phyloP scores from a whole-genome alignment of 2,888 invertebrate species.

The Agapostemon virescens region DNA sequence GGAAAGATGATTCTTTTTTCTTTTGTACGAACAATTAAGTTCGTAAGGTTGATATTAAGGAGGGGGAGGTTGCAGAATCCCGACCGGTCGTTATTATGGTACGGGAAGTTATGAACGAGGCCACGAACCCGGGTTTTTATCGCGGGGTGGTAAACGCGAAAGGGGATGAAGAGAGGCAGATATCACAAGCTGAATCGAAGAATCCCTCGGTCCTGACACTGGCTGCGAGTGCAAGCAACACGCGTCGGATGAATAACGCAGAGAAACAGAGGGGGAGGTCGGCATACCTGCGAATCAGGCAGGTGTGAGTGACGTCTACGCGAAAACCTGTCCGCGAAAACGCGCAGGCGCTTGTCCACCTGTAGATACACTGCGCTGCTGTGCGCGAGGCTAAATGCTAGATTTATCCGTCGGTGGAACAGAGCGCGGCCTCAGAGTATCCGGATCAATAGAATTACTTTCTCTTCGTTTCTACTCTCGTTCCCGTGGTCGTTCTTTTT shows the following conservation, averaged over 20 bases:
- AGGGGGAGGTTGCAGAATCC: too few relatives aligned
- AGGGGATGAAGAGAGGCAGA: neutral
- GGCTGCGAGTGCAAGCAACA: slow-evolving; percentile 31
- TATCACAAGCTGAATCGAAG: slow-evolving; percentile 36
- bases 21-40: too few relatives aligned
- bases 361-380: slow-evolving; percentile 59
- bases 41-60: too few relatives aligned
- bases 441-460: slow-evolving; percentile 63
- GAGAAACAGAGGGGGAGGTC: neutral
- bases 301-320: slow-evolving; percentile 47
- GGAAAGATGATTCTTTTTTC: too few relatives aligned
- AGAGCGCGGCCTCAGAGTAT: slow-evolving; percentile 49
- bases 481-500: neutral
- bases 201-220: slow-evolving; percentile 22
- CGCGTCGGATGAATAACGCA: slow-evolving; percentile 52
- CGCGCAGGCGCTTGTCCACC: slow-evolving; percentile 65
- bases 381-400: slow-evolving; percentile 60
- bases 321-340: neutral
- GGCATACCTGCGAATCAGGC: slow-evolving; percentile 22
- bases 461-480: slow-evolving; percentile 20
- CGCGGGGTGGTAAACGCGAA: neutral
- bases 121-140: slow-evolving; percentile 20
- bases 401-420: slow-evolving; percentile 64
- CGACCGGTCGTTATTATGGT: slow-evolving; percentile 16
- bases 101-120: slow-evolving; percentile 25